A percentile compares a stretch with the other conserved stretches of the same genome.
Conservation (phyloP, 2,888 invertebrate genomes). For the Thyatira batis region DNA sequence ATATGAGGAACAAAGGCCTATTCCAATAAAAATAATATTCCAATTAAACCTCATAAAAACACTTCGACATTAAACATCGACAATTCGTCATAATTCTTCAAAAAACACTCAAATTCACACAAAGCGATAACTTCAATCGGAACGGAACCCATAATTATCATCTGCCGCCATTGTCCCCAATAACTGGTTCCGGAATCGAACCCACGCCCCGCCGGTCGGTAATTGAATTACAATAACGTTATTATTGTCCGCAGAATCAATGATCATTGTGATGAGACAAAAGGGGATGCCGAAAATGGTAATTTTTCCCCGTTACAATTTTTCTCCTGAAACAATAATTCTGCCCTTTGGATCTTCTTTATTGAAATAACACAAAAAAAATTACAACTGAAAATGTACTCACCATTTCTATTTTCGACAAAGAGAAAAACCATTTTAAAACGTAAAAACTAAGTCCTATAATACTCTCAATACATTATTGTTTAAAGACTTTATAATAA, state of each 20-base stretch:
- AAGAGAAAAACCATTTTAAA: no score
- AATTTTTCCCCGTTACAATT: not conserved
- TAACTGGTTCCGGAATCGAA: slow-evolving; percentile 46
- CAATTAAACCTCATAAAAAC: no score
- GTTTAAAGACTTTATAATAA: no score
- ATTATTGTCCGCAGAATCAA: slow-evolving; percentile 32
- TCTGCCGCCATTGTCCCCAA: slow-evolving; percentile 40
- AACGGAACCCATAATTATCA: slow-evolving; percentile 24
- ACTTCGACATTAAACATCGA: not conserved
- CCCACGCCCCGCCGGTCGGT: slow-evolving; percentile 27
- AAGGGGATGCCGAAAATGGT: slow-evolving; percentile 17
- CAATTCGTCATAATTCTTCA: slow-evolving; percentile 2
- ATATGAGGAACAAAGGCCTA: no score
- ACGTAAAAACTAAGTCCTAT: no score
- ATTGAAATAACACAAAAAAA: no score
- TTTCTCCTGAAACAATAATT: not conserved
- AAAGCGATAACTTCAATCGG: not conserved
- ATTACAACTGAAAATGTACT: no score
- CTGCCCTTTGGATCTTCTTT: not conserved
- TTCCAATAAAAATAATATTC: no score
- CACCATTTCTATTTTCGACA: no score
- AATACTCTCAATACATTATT: no score
- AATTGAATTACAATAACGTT: slow-evolving; percentile 51
- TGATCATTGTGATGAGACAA: slow-evolving; percentile 24
- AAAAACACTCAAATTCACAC: slow-evolving; percentile 5